Evolutionary conservation across 2,888 invertebrate genomes (phyloP), one percentile per base, ranked within the genome.

Genomic region (Drosophila helvetica): DNA sequence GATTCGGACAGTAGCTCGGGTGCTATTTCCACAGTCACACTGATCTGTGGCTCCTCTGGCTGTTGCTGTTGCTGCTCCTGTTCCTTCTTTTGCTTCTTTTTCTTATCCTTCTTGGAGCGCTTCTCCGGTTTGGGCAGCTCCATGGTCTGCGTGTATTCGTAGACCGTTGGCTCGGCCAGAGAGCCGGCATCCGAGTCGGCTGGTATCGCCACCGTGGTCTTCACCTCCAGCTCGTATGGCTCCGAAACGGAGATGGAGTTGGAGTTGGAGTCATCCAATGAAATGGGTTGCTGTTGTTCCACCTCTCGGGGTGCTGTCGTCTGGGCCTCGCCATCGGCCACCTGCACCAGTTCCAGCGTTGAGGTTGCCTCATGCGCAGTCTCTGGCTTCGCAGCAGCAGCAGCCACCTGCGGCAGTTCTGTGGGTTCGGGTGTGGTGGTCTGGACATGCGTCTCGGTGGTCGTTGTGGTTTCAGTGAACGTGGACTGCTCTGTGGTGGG

Each of bases 131-230:
- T 88, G 8, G 91, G 90, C 48, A 90, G 57, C 65, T 90, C 88
- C 66, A 91, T 86, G 3, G 88, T 90, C 75, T 92, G 88, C 1
- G 86, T 90, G 66, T 91, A 90, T 57, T 91, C 90, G 51, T 88
- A 90, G 0, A 91, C 58, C 1, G 89, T 69, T 1, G 90, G 90
- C 55, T 91, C 90, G 7, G 75, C 77, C 25, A 87, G 66, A 1
- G 90, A 90, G 43, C 38, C 38, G n/a, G 85, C 67, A 67, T 95
- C 93, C 0, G 94, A 93, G 56, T 94, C 93, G 42, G 92, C 91
- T 10, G 93, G 92, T 17, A 93, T 90, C 74, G 94, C 93, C 3
- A 95, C 94, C 27, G 94, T 93, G 15, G 95, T 95, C 91, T 95
- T 84, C 30, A 92, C 89, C 77, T 92, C 90, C 33, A 91, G 71